Conservation (phyloP, 2,888 invertebrate species). For the Agrochola circellaris region DNA sequence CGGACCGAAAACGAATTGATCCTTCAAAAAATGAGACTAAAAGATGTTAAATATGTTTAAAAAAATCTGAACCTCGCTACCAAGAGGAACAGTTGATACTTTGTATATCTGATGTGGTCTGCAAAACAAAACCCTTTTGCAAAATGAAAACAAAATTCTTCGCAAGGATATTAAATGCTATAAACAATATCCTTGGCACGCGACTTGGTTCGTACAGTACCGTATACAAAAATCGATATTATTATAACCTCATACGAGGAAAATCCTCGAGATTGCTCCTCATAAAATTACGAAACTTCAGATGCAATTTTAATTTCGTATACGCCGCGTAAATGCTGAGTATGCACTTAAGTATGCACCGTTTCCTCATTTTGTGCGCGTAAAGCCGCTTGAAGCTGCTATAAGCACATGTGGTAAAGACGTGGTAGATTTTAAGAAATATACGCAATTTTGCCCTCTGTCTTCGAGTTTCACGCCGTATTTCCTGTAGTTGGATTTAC, state of each 20-base stretch:
- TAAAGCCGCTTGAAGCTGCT: constrained; percentile 20
- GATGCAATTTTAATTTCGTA: constrained; percentile 37
- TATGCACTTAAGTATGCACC: constrained; percentile 46
- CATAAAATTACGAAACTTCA: constrained; percentile 27
- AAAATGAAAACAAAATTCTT: constrained; percentile 8
- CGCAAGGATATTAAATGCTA: constrained; percentile 20
- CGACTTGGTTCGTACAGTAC: constrained; percentile 4
- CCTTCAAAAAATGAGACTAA: too few species aligned
- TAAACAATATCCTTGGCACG: constrained; percentile 19
- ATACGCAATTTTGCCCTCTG: background rate
- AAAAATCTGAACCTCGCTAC: background rate
- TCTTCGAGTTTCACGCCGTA: constrained; percentile 2
- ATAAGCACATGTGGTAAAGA: constrained; percentile 6
- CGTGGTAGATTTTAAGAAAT: constrained; percentile 16
- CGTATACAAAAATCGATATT: constrained; percentile 13
- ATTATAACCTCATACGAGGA: background rate
- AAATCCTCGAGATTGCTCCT: constrained; percentile 2
- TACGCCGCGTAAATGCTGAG: constrained; percentile 21
- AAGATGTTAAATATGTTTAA: background rate
- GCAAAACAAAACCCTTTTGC: background rate
- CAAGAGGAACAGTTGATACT: background rate
- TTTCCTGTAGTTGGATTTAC: constrained; percentile 33
- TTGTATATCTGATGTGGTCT: background rate
- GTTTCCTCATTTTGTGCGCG: constrained; percentile 24
- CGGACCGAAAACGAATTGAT: too few species aligned